Evolutionary conservation across 2,888 invertebrate genomes (phyloP).

Genomic region (Phaedon cochleariae): DNA sequence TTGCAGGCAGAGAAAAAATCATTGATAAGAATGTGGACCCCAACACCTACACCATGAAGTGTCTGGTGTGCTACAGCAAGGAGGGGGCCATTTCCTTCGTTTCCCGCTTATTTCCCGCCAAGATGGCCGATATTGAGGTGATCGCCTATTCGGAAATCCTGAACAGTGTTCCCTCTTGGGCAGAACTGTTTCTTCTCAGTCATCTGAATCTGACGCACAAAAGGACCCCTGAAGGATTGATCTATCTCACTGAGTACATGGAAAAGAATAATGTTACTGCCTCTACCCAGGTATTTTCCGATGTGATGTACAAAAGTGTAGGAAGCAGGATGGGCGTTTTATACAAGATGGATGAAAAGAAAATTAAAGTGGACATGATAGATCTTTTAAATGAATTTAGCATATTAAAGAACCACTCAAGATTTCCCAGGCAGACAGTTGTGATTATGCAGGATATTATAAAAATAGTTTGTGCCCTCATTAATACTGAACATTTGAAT

Average conservation of each 20-base stretch:
- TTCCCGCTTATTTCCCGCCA: neutral
- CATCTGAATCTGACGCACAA: neutral
- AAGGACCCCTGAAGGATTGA: neutral
- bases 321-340: neutral
- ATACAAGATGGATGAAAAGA: neutral
- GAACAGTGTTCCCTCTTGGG: neutral
- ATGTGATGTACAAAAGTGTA: neutral
- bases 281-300: neutral
- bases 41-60: neutral
- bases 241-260: neutral
- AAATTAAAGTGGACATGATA: neutral
- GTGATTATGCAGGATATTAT: neutral
- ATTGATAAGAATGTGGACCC: neutral
- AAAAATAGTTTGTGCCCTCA: neutral
- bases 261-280: neutral
- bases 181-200: neutral
- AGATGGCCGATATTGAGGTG: conserved; percentile 1
- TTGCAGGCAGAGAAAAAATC: neutral
- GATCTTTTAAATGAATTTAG: neutral
- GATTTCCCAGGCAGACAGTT: neutral
- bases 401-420: neutral
- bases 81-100: neutral
- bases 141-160: neutral
- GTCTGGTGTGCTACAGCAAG: neutral
- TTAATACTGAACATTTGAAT: neutral